A percentile compares a stretch with the other conserved stretches of the same genome.
Evolutionary conservation across 2,113 vertebrate genomes (phyloP).

Genomic region (Peromyscus polionotus): DNA sequence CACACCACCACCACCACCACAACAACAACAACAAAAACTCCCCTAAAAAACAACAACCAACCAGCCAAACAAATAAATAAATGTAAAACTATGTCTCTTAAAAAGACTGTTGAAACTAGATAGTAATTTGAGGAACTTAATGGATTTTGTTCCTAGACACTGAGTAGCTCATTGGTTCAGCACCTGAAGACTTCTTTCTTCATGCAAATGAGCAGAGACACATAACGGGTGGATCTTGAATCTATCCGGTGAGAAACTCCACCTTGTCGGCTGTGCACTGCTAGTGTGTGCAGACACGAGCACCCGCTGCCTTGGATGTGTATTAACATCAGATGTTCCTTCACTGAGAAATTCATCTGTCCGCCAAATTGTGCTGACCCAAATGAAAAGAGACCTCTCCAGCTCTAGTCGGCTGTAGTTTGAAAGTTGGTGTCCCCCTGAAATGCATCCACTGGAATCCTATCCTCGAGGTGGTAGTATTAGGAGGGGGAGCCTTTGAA

Average conservation of each 20-base stretch:
- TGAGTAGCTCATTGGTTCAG: not conserved
- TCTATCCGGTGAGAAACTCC: not conserved
- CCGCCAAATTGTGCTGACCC: not conserved
- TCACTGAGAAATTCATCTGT: conserved; percentile 37
- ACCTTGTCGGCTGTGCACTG: not conserved
- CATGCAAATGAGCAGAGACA: conserved; percentile 24
- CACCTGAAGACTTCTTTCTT: not conserved
- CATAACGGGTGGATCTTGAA: not conserved
- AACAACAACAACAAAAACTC: not conserved
- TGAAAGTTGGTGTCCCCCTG: not conserved
- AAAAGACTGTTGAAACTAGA: conserved; percentile 54
- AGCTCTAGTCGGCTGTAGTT: not conserved
- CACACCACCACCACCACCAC: no score
- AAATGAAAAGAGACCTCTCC: conserved; percentile 56
- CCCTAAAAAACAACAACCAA: no score
- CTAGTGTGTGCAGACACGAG: not conserved
- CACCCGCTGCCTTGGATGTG: not conserved
- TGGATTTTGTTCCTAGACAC: conserved; percentile 76
- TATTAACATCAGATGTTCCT: conserved; percentile 40
- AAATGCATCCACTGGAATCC: not conserved
- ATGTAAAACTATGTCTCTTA: not conserved
- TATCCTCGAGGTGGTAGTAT: not conserved
- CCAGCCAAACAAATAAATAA: not conserved
- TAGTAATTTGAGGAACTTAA: conserved; percentile 75
- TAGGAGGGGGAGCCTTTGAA: not conserved